Evolutionary conservation across 2,797 vertebrate genomes (phyloP).

Genomic region (Tiaroga cobitis): DNA sequence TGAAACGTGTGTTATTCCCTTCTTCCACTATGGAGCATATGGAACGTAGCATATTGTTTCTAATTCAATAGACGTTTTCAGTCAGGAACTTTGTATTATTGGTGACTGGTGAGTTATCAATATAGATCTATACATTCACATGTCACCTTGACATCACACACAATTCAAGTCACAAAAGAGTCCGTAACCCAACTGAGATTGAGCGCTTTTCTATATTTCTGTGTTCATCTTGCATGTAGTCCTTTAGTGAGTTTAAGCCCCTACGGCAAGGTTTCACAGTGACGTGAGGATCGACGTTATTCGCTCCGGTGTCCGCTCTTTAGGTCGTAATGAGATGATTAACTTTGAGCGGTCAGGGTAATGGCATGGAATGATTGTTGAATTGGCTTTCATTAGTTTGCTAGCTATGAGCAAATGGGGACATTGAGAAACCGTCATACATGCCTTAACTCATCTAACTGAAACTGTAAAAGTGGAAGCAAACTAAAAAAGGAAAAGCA

Average conservation of each 20-base stretch:
- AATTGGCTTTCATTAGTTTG: constrained; percentile 53
- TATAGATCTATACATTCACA: constrained; percentile 17
- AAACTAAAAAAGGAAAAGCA: background rate
- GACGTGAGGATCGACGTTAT: constrained; percentile 19
- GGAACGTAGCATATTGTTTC: no score
- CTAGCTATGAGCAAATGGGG: constrained; percentile 34
- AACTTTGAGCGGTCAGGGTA: constrained; percentile 44
- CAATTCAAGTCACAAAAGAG: constrained; percentile 26
- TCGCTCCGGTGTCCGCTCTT: constrained; percentile 3
- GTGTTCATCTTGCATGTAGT: constrained; percentile 11
- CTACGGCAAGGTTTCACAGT: background rate
- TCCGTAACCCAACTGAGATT: constrained; percentile 32
- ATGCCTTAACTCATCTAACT: constrained; percentile 3
- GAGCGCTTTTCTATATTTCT: constrained; percentile 20
- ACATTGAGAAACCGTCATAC: constrained; percentile 33
- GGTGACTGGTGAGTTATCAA: constrained; percentile 32
- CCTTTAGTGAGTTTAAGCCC: constrained; percentile 15
- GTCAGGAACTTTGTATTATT: background rate
- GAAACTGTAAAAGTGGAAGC: background rate
- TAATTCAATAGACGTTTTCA: background rate
- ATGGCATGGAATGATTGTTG: constrained; percentile 52
- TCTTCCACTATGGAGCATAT: no score
- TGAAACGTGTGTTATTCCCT: background rate
- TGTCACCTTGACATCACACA: constrained; percentile 21
- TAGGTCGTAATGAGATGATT: constrained; percentile 39